phyloP scores from a whole-genome alignment of 2,888 invertebrate species.

The Eristalis arbustorum region DNA sequence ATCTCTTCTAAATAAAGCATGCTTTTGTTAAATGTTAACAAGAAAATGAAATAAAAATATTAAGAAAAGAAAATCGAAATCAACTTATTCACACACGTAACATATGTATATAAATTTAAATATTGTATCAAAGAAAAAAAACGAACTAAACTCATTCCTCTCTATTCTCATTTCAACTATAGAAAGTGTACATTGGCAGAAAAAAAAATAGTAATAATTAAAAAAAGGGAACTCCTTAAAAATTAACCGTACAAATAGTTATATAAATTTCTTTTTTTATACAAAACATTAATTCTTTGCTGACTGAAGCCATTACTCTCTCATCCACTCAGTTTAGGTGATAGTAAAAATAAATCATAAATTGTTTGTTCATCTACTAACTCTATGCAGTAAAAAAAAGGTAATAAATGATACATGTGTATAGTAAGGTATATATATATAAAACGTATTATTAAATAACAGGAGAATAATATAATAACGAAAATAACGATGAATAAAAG shows the following conservation, averaged over 20 bases:
- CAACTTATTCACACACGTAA: conserved; percentile 34
- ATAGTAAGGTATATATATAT: conserved; percentile 5
- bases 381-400: conserved; percentile 23
- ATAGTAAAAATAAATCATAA: conserved; percentile 33
- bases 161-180: conserved; percentile 3
- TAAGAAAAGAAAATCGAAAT: conserved; percentile 43
- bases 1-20: conserved; percentile 50
- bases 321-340: background rate
- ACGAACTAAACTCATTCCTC: conserved; percentile 1
- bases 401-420: conserved; percentile 2
- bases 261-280: conserved; percentile 45
- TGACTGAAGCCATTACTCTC: background rate
- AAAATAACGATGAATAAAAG: conserved; percentile 52
- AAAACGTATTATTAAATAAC: conserved; percentile 65
- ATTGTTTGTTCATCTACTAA: conserved; percentile 49
- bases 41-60: conserved; percentile 57
- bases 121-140: background rate
- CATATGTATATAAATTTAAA: conserved; percentile 27
- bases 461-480: conserved; percentile 64
- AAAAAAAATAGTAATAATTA: conserved; percentile 1
- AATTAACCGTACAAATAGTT: conserved; percentile 34
- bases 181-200: background rate
- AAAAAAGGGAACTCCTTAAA: conserved; percentile 31
- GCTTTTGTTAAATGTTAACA: conserved; percentile 71
- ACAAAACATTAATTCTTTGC: conserved; percentile 49